Percentiles rank a stretch among this genome's conserved stretches.
Evolutionary conservation across 2,888 invertebrate genomes (phyloP).

Genomic region (Campoletis raptor): DNA sequence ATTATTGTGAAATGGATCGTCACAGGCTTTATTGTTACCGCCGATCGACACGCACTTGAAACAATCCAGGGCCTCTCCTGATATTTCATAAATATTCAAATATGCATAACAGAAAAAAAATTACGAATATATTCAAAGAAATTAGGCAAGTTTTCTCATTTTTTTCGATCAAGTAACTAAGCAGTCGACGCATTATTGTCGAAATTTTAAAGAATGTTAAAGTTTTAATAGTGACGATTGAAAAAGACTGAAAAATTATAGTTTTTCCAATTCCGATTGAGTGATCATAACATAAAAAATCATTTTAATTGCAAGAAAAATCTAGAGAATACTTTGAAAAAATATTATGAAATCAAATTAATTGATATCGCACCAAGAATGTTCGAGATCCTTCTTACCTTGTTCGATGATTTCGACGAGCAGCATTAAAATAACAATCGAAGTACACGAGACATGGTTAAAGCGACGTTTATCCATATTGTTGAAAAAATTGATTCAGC

Average conservation of each 20-base stretch:
- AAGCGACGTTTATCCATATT: constrained; percentile 47
- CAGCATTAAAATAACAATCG: constrained; percentile 60
- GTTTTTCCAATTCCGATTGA: background rate
- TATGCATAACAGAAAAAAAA: constrained; percentile 3
- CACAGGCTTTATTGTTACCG: constrained; percentile 94
- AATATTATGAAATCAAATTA: background rate
- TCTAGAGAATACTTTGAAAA: background rate
- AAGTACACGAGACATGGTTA: constrained; percentile 19
- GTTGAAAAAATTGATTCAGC: background rate
- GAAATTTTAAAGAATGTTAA: background rate
- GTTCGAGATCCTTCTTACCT: constrained; percentile 68
- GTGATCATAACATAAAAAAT: background rate
- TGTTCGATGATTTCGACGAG: constrained; percentile 63
- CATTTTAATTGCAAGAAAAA: too few species aligned
- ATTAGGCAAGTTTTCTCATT: background rate
- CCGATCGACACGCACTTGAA: constrained; percentile 98
- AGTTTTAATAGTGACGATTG: background rate
- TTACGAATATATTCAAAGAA: background rate
- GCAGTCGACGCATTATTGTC: background rate
- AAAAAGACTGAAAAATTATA: background rate
- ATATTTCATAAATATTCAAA: background rate
- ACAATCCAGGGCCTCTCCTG: constrained; percentile 93
- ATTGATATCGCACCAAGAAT: background rate
- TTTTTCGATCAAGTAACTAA: background rate
- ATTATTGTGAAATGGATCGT: constrained; percentile 98